Conservation (phyloP, 2,113 vertebrate species). For the Greenwoodochromis staneri region DNA sequence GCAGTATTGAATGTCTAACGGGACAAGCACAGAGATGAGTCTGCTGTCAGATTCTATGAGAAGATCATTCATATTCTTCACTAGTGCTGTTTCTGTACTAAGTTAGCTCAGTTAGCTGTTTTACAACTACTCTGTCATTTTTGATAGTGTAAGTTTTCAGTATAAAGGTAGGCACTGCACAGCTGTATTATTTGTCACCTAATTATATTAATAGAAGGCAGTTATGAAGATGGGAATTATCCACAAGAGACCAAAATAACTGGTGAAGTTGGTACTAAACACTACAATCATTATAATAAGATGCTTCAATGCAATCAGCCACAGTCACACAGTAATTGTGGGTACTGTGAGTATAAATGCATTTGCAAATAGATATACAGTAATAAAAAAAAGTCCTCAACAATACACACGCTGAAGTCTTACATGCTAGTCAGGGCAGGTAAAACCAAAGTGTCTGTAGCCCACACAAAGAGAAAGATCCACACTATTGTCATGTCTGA, state of each 20-base stretch:
- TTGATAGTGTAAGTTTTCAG: background rate
- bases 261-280: background rate
- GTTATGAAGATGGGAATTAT: background rate
- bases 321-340: background rate
- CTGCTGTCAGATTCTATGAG: background rate
- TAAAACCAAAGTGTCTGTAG: slow-evolving; percentile 1
- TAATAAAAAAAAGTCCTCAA: background rate
- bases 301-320: background rate
- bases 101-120: background rate
- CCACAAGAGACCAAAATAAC: background rate
- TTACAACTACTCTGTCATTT: background rate
- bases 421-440: slow-evolving; percentile 48
- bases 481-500: background rate
- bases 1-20: background rate
- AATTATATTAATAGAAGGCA: background rate
- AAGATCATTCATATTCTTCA: background rate
- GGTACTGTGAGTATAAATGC: background rate
- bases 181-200: background rate
- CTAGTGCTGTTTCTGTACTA: background rate
- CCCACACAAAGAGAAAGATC: background rate
- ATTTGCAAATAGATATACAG: background rate
- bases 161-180: background rate
- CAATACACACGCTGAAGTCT: background rate
- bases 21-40: background rate
- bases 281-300: background rate